A percentile compares a stretch with the other conserved stretches of the same genome.
Evolutionary conservation across 1,140 invertebrate genomes (phyloP).

Genomic region (Anoplolepis gracilipes): DNA sequence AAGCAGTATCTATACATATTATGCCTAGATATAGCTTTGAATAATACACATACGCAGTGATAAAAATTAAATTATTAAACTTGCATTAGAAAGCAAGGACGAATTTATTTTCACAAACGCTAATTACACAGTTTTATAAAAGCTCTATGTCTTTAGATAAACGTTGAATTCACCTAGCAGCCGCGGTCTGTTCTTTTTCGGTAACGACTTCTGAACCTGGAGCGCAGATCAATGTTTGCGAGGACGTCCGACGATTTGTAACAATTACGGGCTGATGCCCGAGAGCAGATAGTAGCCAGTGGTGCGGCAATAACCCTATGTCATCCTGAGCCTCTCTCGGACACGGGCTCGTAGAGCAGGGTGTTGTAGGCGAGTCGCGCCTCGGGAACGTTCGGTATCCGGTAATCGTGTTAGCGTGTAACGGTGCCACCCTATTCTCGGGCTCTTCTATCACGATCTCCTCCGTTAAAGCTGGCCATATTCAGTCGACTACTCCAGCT

Average conservation of each 20-base stretch:
- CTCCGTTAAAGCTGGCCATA: constrained; percentile 51
- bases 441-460: constrained; percentile 53
- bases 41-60: background rate
- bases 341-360: constrained; percentile 65
- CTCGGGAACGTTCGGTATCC: constrained; percentile 70
- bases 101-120: background rate
- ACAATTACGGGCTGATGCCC: constrained; percentile 74
- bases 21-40: background rate
- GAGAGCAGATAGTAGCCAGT: constrained; percentile 64
- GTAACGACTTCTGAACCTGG: constrained; percentile 33
- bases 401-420: constrained; percentile 78
- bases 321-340: constrained; percentile 66
- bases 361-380: constrained; percentile 62
- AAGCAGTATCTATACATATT: background rate
- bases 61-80: constrained; percentile 17
- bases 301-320: constrained; percentile 76
- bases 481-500: background rate
- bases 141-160: constrained; percentile 11
- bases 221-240: constrained; percentile 69
- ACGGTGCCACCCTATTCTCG: constrained; percentile 69
- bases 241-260: constrained; percentile 73
- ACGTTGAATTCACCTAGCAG: background rate
- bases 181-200: constrained; percentile 10
- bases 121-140: constrained; percentile 24
- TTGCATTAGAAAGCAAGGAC: background rate